These are phyloP conservation scores for Tenthredo mesomela DNA, from an alignment of 2,888 invertebrate genomes.

Conservation along the genomic window DNA sequence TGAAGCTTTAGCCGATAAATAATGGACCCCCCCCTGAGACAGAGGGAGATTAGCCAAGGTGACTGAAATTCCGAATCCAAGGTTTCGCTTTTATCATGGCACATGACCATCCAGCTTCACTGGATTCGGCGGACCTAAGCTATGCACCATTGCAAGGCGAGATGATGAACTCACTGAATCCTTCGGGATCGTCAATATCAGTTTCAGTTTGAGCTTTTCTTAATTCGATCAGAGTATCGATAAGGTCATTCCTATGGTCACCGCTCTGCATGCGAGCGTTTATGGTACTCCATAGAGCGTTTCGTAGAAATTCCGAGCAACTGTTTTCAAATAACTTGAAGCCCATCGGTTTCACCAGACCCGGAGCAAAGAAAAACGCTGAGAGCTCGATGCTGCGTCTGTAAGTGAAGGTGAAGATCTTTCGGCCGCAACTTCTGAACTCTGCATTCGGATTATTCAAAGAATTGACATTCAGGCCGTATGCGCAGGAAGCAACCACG, in stretches of 20 bases:
- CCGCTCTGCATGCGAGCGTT: slow-evolving; percentile 75
- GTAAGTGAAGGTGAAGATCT: slow-evolving; percentile 74
- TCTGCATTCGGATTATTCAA: slow-evolving; percentile 76
- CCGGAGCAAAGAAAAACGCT: slow-evolving; percentile 77
- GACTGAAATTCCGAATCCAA: not conserved
- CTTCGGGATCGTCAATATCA: slow-evolving; percentile 50
- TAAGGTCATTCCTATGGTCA: slow-evolving; percentile 75
- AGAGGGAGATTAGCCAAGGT: not conserved
- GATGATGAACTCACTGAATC: slow-evolving; percentile 58
- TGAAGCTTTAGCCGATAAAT: not conserved
- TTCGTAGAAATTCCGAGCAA: slow-evolving; percentile 73
- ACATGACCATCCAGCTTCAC: not conserved
- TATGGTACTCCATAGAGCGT: slow-evolving; percentile 77
- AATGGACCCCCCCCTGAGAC: no score
- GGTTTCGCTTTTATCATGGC: not conserved
- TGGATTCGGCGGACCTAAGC: not conserved
- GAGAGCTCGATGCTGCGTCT: slow-evolving; percentile 74
- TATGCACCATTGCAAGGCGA: not conserved
- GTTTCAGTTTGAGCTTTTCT: slow-evolving; percentile 65
- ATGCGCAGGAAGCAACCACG: slow-evolving; percentile 79
- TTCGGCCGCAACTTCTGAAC: slow-evolving; percentile 76
- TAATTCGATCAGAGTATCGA: slow-evolving; percentile 78
- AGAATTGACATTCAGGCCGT: slow-evolving; percentile 78
- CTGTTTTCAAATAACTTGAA: slow-evolving; percentile 75
- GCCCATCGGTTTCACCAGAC: slow-evolving; percentile 71